These are phyloP conservation scores for Hypothenemus hampei DNA, from an alignment of 1,140 invertebrate species.

Conservation along the genomic window DNA sequence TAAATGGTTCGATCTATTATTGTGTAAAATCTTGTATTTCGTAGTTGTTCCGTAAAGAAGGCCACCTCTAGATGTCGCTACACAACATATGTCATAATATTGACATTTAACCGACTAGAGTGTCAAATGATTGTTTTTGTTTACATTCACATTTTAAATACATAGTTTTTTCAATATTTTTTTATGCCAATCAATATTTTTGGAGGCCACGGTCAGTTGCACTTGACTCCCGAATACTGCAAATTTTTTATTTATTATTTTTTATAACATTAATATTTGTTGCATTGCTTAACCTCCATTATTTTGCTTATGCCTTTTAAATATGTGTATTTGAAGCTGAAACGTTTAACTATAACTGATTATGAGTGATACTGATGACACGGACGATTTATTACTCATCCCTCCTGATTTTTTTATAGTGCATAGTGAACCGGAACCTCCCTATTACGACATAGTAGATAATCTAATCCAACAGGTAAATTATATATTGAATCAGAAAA, in stretches of 20 bases:
- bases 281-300: background rate
- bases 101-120: no score
- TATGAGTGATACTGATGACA: conserved; percentile 81
- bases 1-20: no score
- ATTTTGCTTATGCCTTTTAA: background rate
- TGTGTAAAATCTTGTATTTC: no score
- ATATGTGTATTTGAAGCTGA: background rate
- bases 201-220: background rate
- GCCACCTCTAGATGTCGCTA: no score
- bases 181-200: conserved; percentile 8
- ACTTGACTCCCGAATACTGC: no score
- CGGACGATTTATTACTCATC: conserved; percentile 69
- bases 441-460: conserved; percentile 51
- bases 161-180: conserved; percentile 15
- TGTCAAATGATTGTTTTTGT: background rate
- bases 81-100: no score
- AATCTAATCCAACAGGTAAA: conserved; percentile 56
- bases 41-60: no score
- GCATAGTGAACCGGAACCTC: conserved; percentile 24
- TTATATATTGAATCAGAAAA: background rate
- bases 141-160: conserved; percentile 7
- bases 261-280: background rate
- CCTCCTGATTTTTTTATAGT: conserved; percentile 68
- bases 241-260: background rate
- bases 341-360: conserved; percentile 14